phyloP scores from a whole-genome alignment of 2,888 invertebrate genomes.

The Dichetophora obliterata region DNA sequence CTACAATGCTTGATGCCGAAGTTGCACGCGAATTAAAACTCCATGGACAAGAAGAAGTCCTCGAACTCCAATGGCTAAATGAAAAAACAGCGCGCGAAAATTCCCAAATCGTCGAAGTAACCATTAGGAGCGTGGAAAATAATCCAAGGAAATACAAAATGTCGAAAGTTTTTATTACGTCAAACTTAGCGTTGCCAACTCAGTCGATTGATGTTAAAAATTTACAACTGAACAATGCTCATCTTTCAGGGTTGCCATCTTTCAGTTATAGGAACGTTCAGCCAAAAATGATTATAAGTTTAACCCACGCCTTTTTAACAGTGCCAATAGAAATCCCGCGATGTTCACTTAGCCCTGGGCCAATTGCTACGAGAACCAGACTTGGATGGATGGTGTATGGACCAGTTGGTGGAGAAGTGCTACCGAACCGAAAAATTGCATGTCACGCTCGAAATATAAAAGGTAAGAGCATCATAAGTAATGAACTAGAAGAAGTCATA shows the following conservation, averaged over 20 bases:
- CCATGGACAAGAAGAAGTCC: neutral
- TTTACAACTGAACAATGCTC: neutral
- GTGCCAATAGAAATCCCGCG: slow-evolving; percentile 24
- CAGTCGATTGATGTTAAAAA: slow-evolving; percentile 11
- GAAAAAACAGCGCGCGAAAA: neutral
- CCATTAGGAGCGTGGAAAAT: slow-evolving; percentile 11
- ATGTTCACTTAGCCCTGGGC: neutral
- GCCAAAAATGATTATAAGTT: slow-evolving; percentile 34
- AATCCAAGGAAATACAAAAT: slow-evolving; percentile 21
- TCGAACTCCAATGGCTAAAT: slow-evolving; percentile 33
- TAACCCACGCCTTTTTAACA: slow-evolving; percentile 27
- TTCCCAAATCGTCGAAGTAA: slow-evolving; percentile 8
- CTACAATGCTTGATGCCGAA: slow-evolving; percentile 23
- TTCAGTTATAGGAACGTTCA: slow-evolving; percentile 17
- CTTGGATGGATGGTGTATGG: slow-evolving; percentile 31
- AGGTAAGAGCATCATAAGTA: neutral
- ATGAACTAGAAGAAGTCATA: slow-evolving; percentile 19
- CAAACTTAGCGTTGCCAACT: slow-evolving; percentile 29
- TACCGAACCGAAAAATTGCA: neutral
- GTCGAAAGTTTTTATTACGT: slow-evolving; percentile 21
- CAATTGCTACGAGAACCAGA: slow-evolving; percentile 23
- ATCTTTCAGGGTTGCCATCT: slow-evolving; percentile 22
- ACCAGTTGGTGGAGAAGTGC: neutral
- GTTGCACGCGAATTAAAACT: slow-evolving; percentile 7
- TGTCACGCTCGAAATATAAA: slow-evolving; percentile 1